Conservation (phyloP, 2,888 invertebrate genomes). For the Liposcelis brunnea region DNA sequence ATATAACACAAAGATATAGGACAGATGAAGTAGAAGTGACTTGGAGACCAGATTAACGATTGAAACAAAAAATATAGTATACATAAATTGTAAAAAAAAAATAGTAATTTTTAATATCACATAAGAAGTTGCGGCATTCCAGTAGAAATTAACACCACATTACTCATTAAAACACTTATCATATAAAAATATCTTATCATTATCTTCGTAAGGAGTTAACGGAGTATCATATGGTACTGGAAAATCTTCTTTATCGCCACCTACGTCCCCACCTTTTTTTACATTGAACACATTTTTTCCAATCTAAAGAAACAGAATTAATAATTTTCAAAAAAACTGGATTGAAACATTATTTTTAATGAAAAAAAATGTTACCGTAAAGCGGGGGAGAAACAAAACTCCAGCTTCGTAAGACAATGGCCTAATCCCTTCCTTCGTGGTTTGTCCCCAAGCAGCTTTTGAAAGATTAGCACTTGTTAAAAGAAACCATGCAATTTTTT, state of each 20-base stretch:
- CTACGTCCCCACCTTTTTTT: constrained; percentile 18
- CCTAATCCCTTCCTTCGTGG: constrained; percentile 39
- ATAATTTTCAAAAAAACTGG: constrained; percentile 12
- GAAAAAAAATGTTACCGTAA: constrained; percentile 40
- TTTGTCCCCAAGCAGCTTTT: constrained; percentile 89
- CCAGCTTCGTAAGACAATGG: constrained; percentile 85
- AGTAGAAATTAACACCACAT: background rate
- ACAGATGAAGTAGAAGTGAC: constrained; percentile 75
- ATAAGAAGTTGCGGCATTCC: too few relatives aligned
- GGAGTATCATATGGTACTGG: constrained; percentile 75
- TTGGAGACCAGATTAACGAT: constrained; percentile 44
- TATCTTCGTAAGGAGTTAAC: constrained; percentile 44
- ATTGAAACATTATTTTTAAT: background rate
- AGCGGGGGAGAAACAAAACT: constrained; percentile 68
- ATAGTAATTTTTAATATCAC: too few relatives aligned
- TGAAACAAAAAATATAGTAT: background rate
- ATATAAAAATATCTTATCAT: constrained; percentile 51
- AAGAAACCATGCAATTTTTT: constrained; percentile 61
- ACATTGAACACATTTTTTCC: constrained; percentile 42
- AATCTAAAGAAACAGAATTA: constrained; percentile 29
- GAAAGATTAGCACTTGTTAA: constrained; percentile 90
- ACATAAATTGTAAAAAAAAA: too few relatives aligned
- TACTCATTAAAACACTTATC: constrained; percentile 32
- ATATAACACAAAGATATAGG: constrained; percentile 62
- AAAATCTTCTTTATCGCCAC: constrained; percentile 23